Base-by-base conservation (phyloP, 2,113 vertebrate species). In the Sinocyclocheilus rhinocerous region DNA sequence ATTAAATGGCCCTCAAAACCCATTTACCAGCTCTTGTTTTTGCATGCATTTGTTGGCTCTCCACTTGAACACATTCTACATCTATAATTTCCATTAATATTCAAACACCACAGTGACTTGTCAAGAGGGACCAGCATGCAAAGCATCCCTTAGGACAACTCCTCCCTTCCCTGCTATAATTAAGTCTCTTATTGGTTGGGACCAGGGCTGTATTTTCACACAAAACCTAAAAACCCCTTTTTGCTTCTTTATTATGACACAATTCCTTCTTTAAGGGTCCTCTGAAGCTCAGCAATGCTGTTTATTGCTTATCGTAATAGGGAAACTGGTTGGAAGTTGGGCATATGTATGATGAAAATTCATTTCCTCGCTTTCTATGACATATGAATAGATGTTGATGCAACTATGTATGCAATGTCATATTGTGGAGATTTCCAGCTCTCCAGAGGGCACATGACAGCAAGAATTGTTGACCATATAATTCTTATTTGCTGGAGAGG, bases 11-110 rank as follows among this genome's bases (percentile, higher is more conserved):
- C 80, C 80, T 88, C 73, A 83, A 90, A 86, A 81, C 79, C 78
- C 69, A 89, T 89, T 87, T 88, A 87, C 85, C 65, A 61, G 59
- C 67, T 87, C 79, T 79, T 78, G n/a, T 84, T 69, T 78, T 82
- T 78, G 83, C 69, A 80, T 70, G 85, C 36, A 52, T 84, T 72
- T 87, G 82, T 86, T 76, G 67, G 75, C 82, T 78, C 73, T 81
- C 67, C 42, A 87, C 86, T 88, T 88, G 75, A 87, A 90, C 88
- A 88, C 86, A 90, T 87, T 87, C 81, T 33, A 33, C 29, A 3
- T 33, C 69, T 78, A 63, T 90, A 89, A 88, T 89, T 91, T 87
- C 89, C 81, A 91, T 90, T 89, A 89, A 89, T 91, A 89, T 90
- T 89, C 87, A 87, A 72, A 85, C 84, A 70, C 52, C 84, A 63